phyloP scores from a whole-genome alignment of 2,888 invertebrate species.

The Halictus ligatus region DNA sequence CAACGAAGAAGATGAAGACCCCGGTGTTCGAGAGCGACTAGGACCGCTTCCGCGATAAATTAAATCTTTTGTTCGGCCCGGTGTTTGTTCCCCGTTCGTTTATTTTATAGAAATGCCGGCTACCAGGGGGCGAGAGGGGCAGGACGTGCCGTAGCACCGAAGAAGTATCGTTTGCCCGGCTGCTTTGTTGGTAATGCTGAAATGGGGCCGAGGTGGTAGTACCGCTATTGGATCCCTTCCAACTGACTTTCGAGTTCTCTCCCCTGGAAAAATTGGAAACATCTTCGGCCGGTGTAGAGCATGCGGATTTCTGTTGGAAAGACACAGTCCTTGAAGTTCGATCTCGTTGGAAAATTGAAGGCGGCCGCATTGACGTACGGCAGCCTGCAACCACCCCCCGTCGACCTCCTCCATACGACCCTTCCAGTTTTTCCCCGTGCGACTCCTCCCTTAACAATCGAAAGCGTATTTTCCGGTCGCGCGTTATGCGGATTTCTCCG shows the following conservation, averaged over 20 bases:
- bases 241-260: conserved; percentile 63
- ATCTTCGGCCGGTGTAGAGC: conserved; percentile 51
- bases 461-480: conserved; percentile 22
- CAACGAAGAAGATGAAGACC: background rate
- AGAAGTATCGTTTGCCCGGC: conserved; percentile 63
- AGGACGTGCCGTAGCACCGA: conserved; percentile 20
- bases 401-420: background rate
- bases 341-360: conserved; percentile 57
- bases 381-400: background rate
- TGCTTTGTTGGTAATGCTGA: conserved; percentile 60
- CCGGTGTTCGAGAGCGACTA: background rate
- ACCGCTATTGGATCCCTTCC: conserved; percentile 58
- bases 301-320: conserved; percentile 42
- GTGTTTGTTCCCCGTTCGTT: conserved; percentile 37
- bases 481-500: conserved; percentile 18
- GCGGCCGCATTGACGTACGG: conserved; percentile 38
- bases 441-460: conserved; percentile 29
- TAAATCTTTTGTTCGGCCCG: conserved; percentile 14
- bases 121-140: background rate
- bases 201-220: conserved; percentile 50
- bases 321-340: conserved; percentile 38
- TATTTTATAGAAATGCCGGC: conserved; percentile 15
- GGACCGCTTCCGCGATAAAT: conserved; percentile 18
- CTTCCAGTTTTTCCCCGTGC: background rate
- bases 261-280: conserved; percentile 64